phyloP scores from a whole-genome alignment of 2,888 invertebrate species.

The Eledona agricola region DNA sequence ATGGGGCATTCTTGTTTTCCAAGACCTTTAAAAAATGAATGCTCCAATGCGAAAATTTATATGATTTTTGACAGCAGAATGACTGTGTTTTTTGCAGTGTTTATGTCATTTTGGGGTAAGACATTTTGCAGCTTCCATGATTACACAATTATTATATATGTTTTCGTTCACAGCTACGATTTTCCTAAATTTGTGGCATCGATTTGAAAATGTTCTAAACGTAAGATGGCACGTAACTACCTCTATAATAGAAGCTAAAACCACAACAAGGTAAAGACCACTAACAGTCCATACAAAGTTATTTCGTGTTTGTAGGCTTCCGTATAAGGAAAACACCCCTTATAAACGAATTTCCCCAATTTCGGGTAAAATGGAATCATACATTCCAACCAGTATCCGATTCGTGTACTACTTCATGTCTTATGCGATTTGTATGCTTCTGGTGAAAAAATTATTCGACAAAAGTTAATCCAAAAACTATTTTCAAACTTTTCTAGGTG shows the following conservation, averaged over 20 bases:
- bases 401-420: conserved; percentile 34
- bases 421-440: conserved; percentile 34
- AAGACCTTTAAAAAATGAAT: conserved; percentile 65
- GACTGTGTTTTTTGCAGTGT: conserved; percentile 51
- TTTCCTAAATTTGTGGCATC: conserved; percentile 54
- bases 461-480: conserved; percentile 54
- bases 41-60: conserved; percentile 63
- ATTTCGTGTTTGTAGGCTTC: conserved; percentile 23
- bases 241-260: neutral
- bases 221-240: conserved; percentile 50
- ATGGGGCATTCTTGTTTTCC: conserved; percentile 63
- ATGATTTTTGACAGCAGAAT: conserved; percentile 57
- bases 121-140: conserved; percentile 29
- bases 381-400: conserved; percentile 22
- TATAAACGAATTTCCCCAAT: conserved; percentile 28
- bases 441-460: conserved; percentile 35
- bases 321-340: conserved; percentile 37
- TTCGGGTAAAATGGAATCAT: conserved; percentile 41
- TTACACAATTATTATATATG: no score
- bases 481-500: conserved; percentile 55
- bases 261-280: neutral
- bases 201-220: conserved; percentile 47
- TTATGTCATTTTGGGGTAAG: conserved; percentile 57
- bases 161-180: no score
- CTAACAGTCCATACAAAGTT: neutral